Evolutionary conservation across 2,797 vertebrate genomes (phyloP).

Genomic region (Poeciliopsis gracilis): DNA sequence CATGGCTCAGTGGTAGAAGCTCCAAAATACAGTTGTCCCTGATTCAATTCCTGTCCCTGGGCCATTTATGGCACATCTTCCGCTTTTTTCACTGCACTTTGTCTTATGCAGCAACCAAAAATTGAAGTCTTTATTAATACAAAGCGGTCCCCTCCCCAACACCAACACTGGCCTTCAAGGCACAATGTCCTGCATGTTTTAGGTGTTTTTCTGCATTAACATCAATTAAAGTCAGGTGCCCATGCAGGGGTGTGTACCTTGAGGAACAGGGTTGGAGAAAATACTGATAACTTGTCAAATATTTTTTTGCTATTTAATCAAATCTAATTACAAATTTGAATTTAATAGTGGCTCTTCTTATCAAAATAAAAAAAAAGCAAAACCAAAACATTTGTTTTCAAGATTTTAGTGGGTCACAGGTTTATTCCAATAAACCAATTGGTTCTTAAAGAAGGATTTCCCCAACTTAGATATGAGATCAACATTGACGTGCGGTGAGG

Average conservation of each 20-base stretch:
- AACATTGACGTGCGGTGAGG: no score
- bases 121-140: no score
- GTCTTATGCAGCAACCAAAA: not conserved
- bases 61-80: not conserved
- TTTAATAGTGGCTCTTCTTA: not conserved
- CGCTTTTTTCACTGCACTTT: not conserved
- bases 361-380: not conserved
- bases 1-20: not conserved
- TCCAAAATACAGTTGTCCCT: not conserved
- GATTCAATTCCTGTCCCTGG: not conserved
- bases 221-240: no score
- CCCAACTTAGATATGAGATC: not conserved
- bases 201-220: no score
- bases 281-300: not conserved
- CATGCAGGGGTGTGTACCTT: no score
- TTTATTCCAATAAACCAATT: not conserved
- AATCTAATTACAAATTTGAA: not conserved
- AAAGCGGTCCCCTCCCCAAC: no score
- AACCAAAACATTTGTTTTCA: not conserved
- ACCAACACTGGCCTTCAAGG: no score
- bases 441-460: not conserved
- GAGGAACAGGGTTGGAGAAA: no score
- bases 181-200: no score
- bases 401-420: not conserved
- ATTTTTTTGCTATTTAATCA: not conserved